Conservation (phyloP, 2,888 invertebrate genomes). For the Drosophila merina region DNA sequence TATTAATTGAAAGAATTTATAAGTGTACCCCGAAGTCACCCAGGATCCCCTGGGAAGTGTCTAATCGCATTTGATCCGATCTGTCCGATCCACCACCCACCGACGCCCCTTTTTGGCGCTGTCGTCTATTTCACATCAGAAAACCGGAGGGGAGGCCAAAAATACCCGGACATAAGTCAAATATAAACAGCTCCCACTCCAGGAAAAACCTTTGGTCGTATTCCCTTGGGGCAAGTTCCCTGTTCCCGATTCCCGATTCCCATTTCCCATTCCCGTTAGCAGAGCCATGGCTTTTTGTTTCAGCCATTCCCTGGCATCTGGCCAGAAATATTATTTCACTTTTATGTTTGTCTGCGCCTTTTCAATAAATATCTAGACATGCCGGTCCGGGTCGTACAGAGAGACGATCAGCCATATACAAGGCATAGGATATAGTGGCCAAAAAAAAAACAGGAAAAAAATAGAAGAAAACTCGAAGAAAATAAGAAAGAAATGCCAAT, state of each 20-base stretch:
- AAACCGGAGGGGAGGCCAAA: constrained; percentile 37
- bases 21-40: constrained; percentile 1
- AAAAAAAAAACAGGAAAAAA: not conserved
- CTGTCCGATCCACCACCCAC: constrained; percentile 29
- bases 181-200: constrained; percentile 63
- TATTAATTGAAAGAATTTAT: not conserved
- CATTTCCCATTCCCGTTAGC: constrained; percentile 9
- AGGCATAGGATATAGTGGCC: constrained; percentile 12
- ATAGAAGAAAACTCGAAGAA: not conserved
- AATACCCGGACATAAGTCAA: constrained; percentile 70
- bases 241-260: constrained; percentile 11
- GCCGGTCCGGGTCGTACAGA: constrained; percentile 20
- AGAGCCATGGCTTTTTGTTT: constrained; percentile 51
- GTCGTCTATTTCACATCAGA: not conserved
- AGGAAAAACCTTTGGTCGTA: constrained; percentile 16
- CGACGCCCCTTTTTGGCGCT: constrained; percentile 12
- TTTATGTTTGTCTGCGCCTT: constrained; percentile 79
- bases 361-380: constrained; percentile 72
- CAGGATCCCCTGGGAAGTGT: constrained; percentile 15
- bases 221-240: constrained; percentile 19
- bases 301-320: constrained; percentile 62
- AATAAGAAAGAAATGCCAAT: constrained; percentile 44
- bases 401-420: not conserved
- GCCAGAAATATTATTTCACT: constrained; percentile 79
- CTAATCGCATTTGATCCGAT: constrained; percentile 31